Conservation (phyloP, 2,113 vertebrate genomes). For the Athene noctua region DNA sequence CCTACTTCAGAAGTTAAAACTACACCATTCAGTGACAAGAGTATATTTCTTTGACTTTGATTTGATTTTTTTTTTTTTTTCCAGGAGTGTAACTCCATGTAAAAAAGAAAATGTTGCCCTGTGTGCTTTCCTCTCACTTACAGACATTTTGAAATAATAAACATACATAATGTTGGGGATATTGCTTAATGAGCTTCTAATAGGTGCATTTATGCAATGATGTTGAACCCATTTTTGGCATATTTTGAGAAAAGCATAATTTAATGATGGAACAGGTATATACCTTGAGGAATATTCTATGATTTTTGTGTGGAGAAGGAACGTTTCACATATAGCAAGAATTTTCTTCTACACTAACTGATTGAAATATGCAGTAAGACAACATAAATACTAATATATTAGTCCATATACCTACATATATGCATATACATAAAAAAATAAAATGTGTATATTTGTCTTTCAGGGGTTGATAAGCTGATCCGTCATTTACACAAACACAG, state of each 20-base stretch:
- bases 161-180: not conserved
- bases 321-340: not conserved
- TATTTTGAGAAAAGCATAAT: not conserved
- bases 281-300: not conserved
- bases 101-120: not conserved
- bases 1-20: not conserved
- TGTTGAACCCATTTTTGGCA: not conserved
- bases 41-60: not conserved
- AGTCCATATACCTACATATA: not conserved
- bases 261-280: not conserved
- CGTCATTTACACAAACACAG: conserved; percentile 77
- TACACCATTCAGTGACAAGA: not conserved
- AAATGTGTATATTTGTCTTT: not conserved
- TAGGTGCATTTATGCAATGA: not conserved
- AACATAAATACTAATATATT: not conserved
- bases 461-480: conserved; percentile 85
- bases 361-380: not conserved
- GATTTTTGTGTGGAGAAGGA: not conserved
- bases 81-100: not conserved
- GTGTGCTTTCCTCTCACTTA: not conserved
- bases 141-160: not conserved
- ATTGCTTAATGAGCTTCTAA: not conserved
- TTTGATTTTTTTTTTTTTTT: not conserved
- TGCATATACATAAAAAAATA: not conserved
- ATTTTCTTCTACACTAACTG: not conserved